These are phyloP conservation scores for Exaiptasia diaphana DNA, from an alignment of 64 coral and sea anemone genomes.

Conservation along the genomic window DNA sequence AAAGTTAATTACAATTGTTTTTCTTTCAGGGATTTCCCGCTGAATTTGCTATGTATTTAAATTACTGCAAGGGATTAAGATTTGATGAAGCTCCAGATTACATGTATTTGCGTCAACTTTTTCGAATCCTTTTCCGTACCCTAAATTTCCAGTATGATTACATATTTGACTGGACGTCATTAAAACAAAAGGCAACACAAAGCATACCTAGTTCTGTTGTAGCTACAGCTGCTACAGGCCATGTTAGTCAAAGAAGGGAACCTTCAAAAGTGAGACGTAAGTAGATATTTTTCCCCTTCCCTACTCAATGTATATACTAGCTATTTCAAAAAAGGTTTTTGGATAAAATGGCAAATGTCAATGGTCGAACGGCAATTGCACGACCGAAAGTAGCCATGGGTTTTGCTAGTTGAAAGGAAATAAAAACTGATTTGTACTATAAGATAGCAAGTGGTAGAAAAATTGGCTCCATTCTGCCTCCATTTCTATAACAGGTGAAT, in stretches of 20 bases:
- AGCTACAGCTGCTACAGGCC: constrained; percentile 77
- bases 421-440: no score
- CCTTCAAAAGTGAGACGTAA: constrained; percentile 72
- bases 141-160: constrained; percentile 98
- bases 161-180: constrained; percentile 90
- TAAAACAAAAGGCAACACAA: constrained; percentile 75
- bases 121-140: constrained; percentile 93
- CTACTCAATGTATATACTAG: no score
- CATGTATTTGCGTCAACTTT: constrained; percentile 96
- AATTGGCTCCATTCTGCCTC: no score
- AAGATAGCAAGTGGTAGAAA: no score
- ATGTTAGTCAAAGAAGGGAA: constrained; percentile 64
- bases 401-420: no score
- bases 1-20: neutral
- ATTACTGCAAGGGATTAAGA: constrained; percentile 88
- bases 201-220: constrained; percentile 64
- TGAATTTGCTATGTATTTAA: constrained; percentile 98
- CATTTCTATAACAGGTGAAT: no score
- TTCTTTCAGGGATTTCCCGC: constrained; percentile 74
- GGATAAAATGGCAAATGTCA: no score
- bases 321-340: no score
- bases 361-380: no score
- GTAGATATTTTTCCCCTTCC: no score
- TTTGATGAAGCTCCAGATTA: constrained; percentile 99
- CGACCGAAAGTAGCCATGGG: no score